Conservation (phyloP, 2,888 invertebrate genomes). For the Eudemis profundana region DNA sequence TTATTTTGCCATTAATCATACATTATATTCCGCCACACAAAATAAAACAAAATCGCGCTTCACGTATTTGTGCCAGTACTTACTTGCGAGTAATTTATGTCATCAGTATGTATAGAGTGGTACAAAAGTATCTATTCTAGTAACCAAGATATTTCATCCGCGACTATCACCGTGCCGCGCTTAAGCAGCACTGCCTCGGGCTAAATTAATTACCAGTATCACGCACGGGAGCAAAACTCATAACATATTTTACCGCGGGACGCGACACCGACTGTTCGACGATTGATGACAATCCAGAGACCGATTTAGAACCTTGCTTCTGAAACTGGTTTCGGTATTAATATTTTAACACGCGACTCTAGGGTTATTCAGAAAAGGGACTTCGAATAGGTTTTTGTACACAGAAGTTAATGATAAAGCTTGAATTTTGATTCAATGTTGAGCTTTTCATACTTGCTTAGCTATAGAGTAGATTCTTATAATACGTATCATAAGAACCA, state of each 20-base stretch:
- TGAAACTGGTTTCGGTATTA: slow-evolving; percentile 40
- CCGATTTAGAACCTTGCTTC: slow-evolving; percentile 45
- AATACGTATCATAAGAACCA: no score
- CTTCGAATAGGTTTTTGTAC: background rate
- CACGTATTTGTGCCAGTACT: background rate
- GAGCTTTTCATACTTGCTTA: no score
- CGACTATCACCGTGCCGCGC: slow-evolving; percentile 29
- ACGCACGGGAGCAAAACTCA: slow-evolving; percentile 62
- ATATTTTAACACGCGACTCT: slow-evolving; percentile 39
- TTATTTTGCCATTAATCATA: no score
- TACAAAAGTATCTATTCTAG: slow-evolving; percentile 27
- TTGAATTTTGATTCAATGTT: no score
- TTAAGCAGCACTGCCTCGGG: slow-evolving; percentile 56
- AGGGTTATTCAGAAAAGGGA: slow-evolving; percentile 26
- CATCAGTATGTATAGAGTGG: background rate
- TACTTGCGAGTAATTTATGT: background rate
- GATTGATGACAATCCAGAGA: slow-evolving; percentile 47
- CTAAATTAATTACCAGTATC: slow-evolving; percentile 66
- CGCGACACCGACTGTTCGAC: slow-evolving; percentile 40
- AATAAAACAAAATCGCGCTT: background rate
- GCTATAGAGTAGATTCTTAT: no score
- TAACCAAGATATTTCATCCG: slow-evolving; percentile 33
- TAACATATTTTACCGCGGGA: slow-evolving; percentile 59
- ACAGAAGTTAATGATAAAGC: background rate
- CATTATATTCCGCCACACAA: no score